Percentiles rank a stretch among this genome's conserved stretches.
phyloP scores from a whole-genome alignment of 2,113 vertebrate species.

The Paratilapia polleni region DNA sequence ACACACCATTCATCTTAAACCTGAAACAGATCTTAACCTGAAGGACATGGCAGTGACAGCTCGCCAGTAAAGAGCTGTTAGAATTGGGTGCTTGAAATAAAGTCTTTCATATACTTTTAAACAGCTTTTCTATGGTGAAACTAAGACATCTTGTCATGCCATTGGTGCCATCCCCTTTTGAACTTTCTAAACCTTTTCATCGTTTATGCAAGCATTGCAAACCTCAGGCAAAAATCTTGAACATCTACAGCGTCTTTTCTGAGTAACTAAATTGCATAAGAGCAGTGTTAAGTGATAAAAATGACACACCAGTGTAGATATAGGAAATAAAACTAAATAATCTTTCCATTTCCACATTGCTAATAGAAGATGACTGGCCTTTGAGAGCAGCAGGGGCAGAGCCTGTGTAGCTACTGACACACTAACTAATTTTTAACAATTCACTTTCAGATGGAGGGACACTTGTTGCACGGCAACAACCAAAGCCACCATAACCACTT shows the following conservation, averaged over 20 bases:
- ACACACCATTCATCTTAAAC: background rate
- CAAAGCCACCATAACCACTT: slow-evolving; percentile 39
- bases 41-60: background rate
- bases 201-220: rapidly evolving
- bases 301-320: background rate
- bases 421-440: background rate
- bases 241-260: background rate
- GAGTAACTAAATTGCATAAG: background rate
- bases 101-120: background rate
- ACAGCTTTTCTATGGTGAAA: background rate
- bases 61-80: background rate
- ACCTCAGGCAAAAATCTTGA: background rate
- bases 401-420: background rate
- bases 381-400: background rate
- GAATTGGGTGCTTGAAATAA: background rate
- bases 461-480: background rate
- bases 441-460: background rate
- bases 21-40: background rate
- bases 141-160: too few relatives aligned
- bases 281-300: background rate
- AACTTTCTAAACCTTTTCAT: background rate
- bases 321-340: background rate
- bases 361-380: background rate
- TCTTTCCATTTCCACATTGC: background rate
- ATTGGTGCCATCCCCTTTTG: too few relatives aligned